These are phyloP conservation scores for Galleria mellonella DNA, from an alignment of 1,140 invertebrate species.

Conservation along the genomic window DNA sequence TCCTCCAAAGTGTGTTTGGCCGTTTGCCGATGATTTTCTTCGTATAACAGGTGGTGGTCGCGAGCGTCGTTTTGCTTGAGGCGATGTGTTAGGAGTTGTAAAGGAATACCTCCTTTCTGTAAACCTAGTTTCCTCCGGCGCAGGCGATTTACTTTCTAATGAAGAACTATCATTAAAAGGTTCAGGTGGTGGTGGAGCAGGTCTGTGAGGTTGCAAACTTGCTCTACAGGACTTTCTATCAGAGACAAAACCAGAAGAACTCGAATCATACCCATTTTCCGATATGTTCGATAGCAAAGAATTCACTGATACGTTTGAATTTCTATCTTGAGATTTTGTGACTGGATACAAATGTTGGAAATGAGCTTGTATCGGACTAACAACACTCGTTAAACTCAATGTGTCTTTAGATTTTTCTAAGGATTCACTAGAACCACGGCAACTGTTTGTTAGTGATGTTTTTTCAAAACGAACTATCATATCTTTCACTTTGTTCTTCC, in stretches of 20 bases:
- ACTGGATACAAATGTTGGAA: conserved; percentile 49
- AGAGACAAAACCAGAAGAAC: conserved; percentile 62
- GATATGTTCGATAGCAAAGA: conserved; percentile 63
- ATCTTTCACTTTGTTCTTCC: conserved; percentile 55
- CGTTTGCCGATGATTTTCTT: conserved; percentile 47
- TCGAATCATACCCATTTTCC: conserved; percentile 58
- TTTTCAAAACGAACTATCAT: conserved; percentile 65
- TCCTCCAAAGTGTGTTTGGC: conserved; percentile 31
- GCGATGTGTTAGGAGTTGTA: conserved; percentile 48
- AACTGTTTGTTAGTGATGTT: conserved; percentile 25
- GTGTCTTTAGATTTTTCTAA: conserved; percentile 46
- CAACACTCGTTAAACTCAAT: conserved; percentile 49
- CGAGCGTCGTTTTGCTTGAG: conserved; percentile 43
- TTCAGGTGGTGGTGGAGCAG: conserved; percentile 57
- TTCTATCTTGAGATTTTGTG: conserved; percentile 50
- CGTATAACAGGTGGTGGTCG: conserved; percentile 61
- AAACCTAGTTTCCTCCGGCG: conserved; percentile 22
- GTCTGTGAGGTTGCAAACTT: conserved; percentile 39
- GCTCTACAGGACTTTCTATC: conserved; percentile 48
- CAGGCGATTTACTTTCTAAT: conserved; percentile 38
- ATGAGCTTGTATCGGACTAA: conserved; percentile 52
- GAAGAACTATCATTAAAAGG: conserved; percentile 49
- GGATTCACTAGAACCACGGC: conserved; percentile 45
- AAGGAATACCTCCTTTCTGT: conserved; percentile 45
- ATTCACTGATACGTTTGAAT: conserved; percentile 65